Conservation (phyloP, 2,888 invertebrate genomes). For the Meloe dianella region DNA sequence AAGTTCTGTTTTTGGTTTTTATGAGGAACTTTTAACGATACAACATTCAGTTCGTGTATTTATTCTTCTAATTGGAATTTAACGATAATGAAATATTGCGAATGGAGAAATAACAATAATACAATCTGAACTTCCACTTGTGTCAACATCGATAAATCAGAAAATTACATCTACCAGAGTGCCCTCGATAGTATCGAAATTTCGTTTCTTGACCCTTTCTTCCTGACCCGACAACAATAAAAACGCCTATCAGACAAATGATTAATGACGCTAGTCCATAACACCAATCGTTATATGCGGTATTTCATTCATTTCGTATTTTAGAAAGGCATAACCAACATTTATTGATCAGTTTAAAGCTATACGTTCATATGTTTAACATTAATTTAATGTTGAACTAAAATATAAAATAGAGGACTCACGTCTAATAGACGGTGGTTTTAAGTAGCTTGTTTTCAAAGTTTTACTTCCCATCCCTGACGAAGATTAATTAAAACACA, state of each 20-base stretch:
- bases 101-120: neutral
- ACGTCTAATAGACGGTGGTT: neutral
- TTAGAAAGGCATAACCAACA: neutral
- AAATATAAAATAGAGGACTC: neutral
- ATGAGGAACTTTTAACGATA: neutral
- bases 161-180: neutral
- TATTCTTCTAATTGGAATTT: neutral
- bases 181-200: neutral
- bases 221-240: neutral
- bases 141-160: slow-evolving; percentile 4
- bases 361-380: neutral
- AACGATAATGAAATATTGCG: neutral
- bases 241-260: neutral
- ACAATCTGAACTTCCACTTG: neutral
- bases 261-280: neutral
- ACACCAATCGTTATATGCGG: neutral
- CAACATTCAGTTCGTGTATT: neutral
- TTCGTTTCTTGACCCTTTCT: neutral
- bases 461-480: too few relatives aligned
- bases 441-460: too few relatives aligned
- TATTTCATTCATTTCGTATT: neutral
- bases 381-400: neutral
- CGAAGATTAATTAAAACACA: too few relatives aligned
- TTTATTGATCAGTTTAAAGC: neutral
- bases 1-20: neutral